phyloP scores from a whole-genome alignment of 2,113 vertebrate species.

The Donacobius atricapilla region DNA sequence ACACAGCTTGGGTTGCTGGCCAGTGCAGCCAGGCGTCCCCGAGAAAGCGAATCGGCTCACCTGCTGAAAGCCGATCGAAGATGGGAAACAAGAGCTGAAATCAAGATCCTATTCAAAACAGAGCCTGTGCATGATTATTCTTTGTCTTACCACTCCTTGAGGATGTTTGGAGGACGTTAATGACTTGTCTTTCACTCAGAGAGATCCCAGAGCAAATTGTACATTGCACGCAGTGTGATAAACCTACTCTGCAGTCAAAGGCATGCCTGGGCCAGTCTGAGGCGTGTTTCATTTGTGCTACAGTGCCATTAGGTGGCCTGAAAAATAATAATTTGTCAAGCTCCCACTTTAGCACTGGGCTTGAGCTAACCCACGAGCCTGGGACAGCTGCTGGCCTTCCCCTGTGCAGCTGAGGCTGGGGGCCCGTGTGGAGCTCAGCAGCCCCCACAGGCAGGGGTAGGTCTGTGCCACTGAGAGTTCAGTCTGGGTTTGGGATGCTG shows the following conservation, averaged over 20 bases:
- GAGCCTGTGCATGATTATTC: neutral
- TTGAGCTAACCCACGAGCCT: neutral
- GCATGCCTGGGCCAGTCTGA: neutral
- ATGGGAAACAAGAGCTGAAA: neutral
- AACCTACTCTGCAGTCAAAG: neutral
- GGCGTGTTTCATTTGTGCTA: neutral
- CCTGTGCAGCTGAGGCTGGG: neutral
- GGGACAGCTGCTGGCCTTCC: neutral
- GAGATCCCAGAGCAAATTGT: slow-evolving; percentile 23
- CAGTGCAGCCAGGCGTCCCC: neutral
- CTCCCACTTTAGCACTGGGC: neutral
- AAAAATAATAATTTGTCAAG: neutral
- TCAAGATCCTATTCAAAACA: neutral
- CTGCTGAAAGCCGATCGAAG: neutral
- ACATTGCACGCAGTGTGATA: neutral
- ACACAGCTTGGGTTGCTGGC: neutral
- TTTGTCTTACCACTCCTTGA: slow-evolving; percentile 14
- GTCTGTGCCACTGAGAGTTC: rapidly evolving
- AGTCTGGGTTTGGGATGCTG: neutral
- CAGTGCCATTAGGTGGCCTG: neutral
- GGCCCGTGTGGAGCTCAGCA: neutral
- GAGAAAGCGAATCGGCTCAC: neutral
- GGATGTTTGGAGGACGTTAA: slow-evolving; percentile 13
- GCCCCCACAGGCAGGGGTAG: too few species aligned
- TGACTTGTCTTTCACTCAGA: neutral